A percentile compares a stretch with the other conserved stretches of the same genome.
phyloP scores from a whole-genome alignment of 1,140 invertebrate species.

The Platyscapa corneri region DNA sequence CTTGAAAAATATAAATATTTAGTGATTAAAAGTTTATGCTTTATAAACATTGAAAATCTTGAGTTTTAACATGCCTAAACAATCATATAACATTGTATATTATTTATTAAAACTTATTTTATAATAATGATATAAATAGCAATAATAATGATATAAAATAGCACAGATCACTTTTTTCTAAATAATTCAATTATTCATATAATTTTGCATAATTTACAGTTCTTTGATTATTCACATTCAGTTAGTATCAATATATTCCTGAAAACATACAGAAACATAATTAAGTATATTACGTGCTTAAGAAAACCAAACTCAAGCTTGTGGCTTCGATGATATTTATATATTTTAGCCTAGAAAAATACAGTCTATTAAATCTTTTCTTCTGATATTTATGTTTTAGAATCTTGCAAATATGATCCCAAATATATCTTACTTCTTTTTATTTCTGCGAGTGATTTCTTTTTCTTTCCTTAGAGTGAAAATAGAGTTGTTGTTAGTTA shows the following conservation, averaged over 20 bases:
- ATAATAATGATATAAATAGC: too few species aligned
- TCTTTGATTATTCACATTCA: background rate
- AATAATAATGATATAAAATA: background rate
- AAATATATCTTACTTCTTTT: background rate
- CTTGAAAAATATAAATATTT: background rate
- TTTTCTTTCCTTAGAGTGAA: constrained; percentile 38
- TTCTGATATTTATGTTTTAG: constrained; percentile 24
- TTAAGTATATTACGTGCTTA: constrained; percentile 45
- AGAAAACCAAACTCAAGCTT: constrained; percentile 49
- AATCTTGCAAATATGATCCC: too few species aligned
- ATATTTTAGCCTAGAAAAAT: constrained; percentile 64
- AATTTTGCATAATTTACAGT: constrained; percentile 3
- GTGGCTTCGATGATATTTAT: constrained; percentile 26
- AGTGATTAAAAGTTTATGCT: background rate
- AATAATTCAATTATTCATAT: background rate
- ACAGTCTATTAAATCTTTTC: constrained; percentile 61
- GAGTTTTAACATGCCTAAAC: constrained; percentile 4
- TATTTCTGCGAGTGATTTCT: background rate
- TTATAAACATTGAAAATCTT: background rate
- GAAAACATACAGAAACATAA: constrained; percentile 26
- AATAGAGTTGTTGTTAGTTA: constrained; percentile 27
- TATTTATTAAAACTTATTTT: background rate
- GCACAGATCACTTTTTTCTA: background rate
- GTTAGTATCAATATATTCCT: background rate
- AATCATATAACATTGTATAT: background rate